Evolutionary conservation across 2,888 invertebrate species (phyloP), one percentile per base, ranked within the genome.

Genomic region (Tipula lateralis): DNA sequence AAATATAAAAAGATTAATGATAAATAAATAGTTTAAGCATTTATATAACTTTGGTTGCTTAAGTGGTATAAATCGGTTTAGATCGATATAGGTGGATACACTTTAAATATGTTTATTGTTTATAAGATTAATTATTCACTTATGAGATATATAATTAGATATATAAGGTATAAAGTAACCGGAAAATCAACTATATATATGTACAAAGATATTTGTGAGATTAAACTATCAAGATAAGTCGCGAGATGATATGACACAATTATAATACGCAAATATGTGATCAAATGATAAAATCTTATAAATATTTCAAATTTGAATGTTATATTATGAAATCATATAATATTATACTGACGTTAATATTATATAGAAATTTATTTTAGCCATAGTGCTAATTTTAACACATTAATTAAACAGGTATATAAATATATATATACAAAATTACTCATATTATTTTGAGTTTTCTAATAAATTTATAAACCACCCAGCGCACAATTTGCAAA

Each of bases 21-120:
- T 66, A 66, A 66, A 16, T 50, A 50, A 66, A 66, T 66, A 66
- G 66, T 66, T 66, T 66, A 66, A 66, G 66, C 19, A 66, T 66
- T 66, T 66, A 66, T 66, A 66, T 66, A 24, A 66, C 19, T 24
- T 66, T 9, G 66, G 7, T 66, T 66, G 1, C 13, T 66, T 66
- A 39, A 9, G 24, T 66, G 66, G 24, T 24, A 66, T 66, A 66
- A 66, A 19, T 24, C 19, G 66, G 24, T 66, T 24, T 66, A n/a
- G 66, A 24, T 66, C 24, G 66, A n/a, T 44, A 44, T 19, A 66
- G 24, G 66, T 66, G 66, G n/a, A 66, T 66, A 66, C 9, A 24
- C 44, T 16, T 16, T 50, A 50, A 50, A 24, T 24, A 24, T n/a
- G n/a, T 66, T 24, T 66, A 66, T 66, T 24, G 66, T 66, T 66